Evolutionary conservation across 1,140 invertebrate genomes (phyloP), one percentile per base, ranked within the genome.

Genomic region (Temnothorax nylanderi): DNA sequence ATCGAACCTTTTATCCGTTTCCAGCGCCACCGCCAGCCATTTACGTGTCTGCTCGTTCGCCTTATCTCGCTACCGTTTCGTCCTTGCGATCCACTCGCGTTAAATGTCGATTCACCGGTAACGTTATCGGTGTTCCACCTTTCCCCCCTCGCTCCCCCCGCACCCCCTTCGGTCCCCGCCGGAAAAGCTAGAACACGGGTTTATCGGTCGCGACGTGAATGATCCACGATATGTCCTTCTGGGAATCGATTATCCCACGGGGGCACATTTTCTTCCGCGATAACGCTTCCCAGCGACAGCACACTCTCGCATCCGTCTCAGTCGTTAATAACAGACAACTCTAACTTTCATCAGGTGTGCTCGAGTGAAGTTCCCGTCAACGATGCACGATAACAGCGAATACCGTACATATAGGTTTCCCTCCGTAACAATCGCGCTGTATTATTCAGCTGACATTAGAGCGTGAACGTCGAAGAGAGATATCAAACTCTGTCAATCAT

Each of bases 1-100:
- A 90, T 90, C 89, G 88, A 91, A 91, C 87, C 89, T 91, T 91
- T 91, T 91, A 91, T 90, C 89, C 89, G 86, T 80, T 87, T 67
- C 86, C 88, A 75, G 44, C 65, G 44, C 49, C 67, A 60, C 77
- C 60, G 32, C 56, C 56, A 77, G 67, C 89, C 89, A 90, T 90
- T 90, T 90, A 90, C 77, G 88, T 90, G 86, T 72, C 85, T 69
- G 74, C 56, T 75, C 56, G 64, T 84, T 51, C 77, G 44, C 88
- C 89, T 91, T 91, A 90, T 91, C 89, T 91, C 54, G 74, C 69
- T n/a, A 64, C 49, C 78, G 88, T 84, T 49, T 86, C 89, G 86
- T 74, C 64, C 86, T 84, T 76, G 76, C 81, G 88, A 85, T 86
- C 89, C 74, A 74, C 69, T 67, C 89, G 72, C 88, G 89, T 90